Conservation (phyloP, 1,140 invertebrate genomes). For the Heliconius melpomene region DNA sequence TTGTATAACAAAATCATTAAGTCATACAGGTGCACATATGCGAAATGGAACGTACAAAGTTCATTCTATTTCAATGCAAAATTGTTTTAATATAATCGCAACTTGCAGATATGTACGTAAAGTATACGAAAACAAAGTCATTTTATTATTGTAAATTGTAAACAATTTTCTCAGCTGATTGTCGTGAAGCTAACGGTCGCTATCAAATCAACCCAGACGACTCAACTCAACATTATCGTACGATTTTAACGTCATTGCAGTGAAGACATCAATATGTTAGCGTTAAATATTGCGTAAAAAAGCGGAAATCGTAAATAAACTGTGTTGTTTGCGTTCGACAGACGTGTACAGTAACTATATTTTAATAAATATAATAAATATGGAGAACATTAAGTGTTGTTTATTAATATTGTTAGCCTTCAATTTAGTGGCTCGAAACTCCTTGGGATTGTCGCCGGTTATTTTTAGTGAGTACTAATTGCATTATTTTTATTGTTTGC, state of each 20-base stretch:
- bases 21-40: background rate
- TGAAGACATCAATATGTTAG: background rate
- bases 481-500: conserved; percentile 13
- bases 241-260: conserved; percentile 40
- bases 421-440: conserved; percentile 55
- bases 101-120: background rate
- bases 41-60: background rate
- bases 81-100: background rate
- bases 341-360: background rate
- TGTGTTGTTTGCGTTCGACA: conserved; percentile 9
- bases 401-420: conserved; percentile 57
- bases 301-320: conserved; percentile 31
- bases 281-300: conserved; percentile 41
- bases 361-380: conserved; percentile 26
- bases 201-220: conserved; percentile 47
- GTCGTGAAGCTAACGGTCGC: conserved; percentile 36
- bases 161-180: conserved; percentile 46
- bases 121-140: conserved; percentile 2
- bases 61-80: background rate
- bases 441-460: conserved; percentile 68
- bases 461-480: conserved; percentile 68
- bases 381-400: conserved; percentile 43
- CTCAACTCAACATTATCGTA: conserved; percentile 37
- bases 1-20: background rate
- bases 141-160: conserved; percentile 36